These are phyloP conservation scores for Chrysolina oricalcia DNA, from an alignment of 2,888 invertebrate species.

Conservation along the genomic window DNA sequence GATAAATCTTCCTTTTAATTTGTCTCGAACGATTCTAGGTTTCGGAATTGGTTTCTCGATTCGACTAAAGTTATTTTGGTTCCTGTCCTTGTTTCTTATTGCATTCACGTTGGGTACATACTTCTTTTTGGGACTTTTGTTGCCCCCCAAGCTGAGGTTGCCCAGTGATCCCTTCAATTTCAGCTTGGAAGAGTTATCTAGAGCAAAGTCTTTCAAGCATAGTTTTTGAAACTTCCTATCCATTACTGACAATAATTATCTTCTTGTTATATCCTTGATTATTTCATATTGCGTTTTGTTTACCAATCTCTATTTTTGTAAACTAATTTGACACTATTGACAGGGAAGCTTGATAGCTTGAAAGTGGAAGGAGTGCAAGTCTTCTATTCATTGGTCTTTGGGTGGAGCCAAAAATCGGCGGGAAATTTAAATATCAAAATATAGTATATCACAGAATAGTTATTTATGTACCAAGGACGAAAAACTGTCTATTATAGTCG, in stretches of 20 bases:
- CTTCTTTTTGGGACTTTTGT: constrained; percentile 65
- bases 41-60: constrained; percentile 27
- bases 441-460: no score
- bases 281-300: background rate
- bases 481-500: no score
- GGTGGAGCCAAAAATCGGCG: background rate
- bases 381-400: background rate
- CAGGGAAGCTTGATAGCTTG: no score
- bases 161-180: constrained; percentile 65
- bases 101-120: constrained; percentile 69
- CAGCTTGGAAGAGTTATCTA: constrained; percentile 50
- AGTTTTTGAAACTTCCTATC: constrained; percentile 44
- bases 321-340: background rate
- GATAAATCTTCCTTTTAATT: constrained; percentile 47
- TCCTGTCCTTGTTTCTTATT: constrained; percentile 65
- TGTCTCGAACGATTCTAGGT: constrained; percentile 26
- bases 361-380: no score
- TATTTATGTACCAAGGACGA: no score
- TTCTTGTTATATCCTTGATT: background rate
- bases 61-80: constrained; percentile 54
- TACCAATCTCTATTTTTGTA: background rate
- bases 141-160: constrained; percentile 67
- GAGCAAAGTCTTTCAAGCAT: constrained; percentile 41
- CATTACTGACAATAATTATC: constrained; percentile 28
- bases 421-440: background rate